Conservation (phyloP, 2,888 invertebrate genomes). For the Ypsolopha scabrella region DNA sequence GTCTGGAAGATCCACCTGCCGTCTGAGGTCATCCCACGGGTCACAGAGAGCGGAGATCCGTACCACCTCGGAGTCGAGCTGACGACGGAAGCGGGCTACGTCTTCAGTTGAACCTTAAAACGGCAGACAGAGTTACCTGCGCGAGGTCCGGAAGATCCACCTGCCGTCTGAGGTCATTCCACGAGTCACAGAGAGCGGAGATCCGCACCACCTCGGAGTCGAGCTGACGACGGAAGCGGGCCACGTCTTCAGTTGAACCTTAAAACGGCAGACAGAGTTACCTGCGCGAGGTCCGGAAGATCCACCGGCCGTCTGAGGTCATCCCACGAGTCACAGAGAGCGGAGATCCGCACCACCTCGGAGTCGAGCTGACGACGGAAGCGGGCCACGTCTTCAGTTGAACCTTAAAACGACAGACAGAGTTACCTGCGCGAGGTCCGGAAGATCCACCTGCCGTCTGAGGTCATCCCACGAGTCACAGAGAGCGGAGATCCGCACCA, state of each 20-base stretch:
- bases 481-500: too few species aligned
- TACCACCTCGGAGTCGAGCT: conserved; percentile 62
- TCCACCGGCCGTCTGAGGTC: conserved; percentile 37
- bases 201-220: conserved; percentile 66
- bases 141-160: conserved; percentile 58
- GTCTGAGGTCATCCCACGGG: conserved; percentile 63
- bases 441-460: too few species aligned
- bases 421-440: too few species aligned
- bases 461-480: too few species aligned
- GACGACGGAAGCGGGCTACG: too few species aligned
- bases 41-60: conserved; percentile 64
- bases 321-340: conserved; percentile 68
- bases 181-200: conserved; percentile 58
- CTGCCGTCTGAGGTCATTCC: conserved; percentile 59
- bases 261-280: conserved; percentile 10
- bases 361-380: conserved; percentile 55
- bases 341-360: conserved; percentile 63
- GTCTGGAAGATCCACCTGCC: conserved; percentile 49
- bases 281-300: conserved; percentile 63
- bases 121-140: conserved; percentile 37
- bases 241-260: conserved; percentile 2
- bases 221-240: conserved; percentile 49
- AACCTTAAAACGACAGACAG: too few species aligned
- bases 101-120: too few species aligned
- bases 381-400: conserved; percentile 39